Percentiles rank a stretch among this genome's conserved stretches.
Conservation (phyloP, 2,797 vertebrate species). For the Anniella stebbinsi region DNA sequence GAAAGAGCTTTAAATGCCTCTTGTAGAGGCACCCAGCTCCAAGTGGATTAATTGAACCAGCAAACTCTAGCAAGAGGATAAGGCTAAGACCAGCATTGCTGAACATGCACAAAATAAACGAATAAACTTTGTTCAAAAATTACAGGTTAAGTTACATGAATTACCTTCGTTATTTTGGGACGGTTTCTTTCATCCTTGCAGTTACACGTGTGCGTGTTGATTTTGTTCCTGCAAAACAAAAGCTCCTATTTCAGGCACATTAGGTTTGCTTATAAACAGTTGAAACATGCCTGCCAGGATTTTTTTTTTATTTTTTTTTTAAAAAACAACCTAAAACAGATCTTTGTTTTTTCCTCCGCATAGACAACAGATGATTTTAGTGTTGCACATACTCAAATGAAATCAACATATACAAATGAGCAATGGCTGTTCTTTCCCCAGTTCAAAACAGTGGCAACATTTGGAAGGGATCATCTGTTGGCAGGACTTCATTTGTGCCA, state of each 20-base stretch:
- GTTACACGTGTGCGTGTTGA: constrained; percentile 27
- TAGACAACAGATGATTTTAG: neutral
- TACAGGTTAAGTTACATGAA: constrained; percentile 34
- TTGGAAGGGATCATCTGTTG: neutral
- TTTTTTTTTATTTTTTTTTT: neutral
- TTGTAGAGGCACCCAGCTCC: no score
- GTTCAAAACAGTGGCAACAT: neutral
- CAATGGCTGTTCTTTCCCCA: neutral
- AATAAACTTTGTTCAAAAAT: constrained; percentile 46
- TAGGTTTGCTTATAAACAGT: constrained; percentile 16
- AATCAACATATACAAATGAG: neutral
- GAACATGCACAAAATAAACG: neutral
- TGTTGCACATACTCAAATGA: neutral
- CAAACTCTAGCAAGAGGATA: constrained; percentile 42
- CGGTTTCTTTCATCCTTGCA: constrained; percentile 30
- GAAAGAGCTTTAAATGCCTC: no score
- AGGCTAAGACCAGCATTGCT: constrained; percentile 42
- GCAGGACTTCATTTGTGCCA: neutral
- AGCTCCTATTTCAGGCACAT: constrained; percentile 40
- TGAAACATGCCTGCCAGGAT: neutral
- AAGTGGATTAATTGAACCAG: constrained; percentile 15
- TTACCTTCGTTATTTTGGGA: constrained; percentile 23
- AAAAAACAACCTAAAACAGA: neutral
- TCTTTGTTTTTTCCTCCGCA: neutral
- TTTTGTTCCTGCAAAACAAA: constrained; percentile 47